Evolutionary conservation across 2,888 invertebrate species (phyloP).

Genomic region (Chrysolina americana): DNA sequence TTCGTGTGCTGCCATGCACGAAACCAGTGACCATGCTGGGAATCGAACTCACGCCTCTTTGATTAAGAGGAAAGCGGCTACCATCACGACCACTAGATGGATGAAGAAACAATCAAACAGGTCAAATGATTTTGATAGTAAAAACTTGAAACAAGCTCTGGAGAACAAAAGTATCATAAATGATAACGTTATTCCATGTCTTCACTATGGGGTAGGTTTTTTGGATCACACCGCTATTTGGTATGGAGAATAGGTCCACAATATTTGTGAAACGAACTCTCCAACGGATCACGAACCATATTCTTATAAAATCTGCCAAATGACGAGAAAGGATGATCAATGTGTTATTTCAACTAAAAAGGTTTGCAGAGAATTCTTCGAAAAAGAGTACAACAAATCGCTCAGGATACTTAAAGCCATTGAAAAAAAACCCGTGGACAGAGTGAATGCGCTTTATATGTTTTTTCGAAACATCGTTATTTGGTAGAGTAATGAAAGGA

Average conservation of each 20-base stretch:
- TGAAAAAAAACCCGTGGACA: too few species aligned
- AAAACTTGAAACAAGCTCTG: background rate
- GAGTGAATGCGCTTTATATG: background rate
- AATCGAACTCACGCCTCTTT: too few species aligned
- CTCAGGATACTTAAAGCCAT: background rate
- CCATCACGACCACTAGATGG: too few species aligned
- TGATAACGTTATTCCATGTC: background rate
- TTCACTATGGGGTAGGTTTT: background rate
- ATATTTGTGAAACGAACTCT: background rate
- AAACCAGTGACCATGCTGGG: too few species aligned
- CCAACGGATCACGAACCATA: background rate
- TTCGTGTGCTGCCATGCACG: too few species aligned
- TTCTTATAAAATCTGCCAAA: background rate
- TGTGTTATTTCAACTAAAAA: background rate
- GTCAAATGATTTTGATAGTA: background rate
- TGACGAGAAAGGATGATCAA: background rate
- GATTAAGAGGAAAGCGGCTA: too few species aligned
- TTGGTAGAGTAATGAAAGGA: background rate
- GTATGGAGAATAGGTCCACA: background rate
- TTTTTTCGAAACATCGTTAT: too few species aligned
- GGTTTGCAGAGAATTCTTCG: background rate
- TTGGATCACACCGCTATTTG: slow-evolving; percentile 2
- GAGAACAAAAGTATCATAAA: background rate
- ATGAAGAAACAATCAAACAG: background rate
- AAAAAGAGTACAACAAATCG: background rate